These are phyloP conservation scores for Aviceda subcristata DNA, from an alignment of 2,113 vertebrate species.

Conservation along the genomic window DNA sequence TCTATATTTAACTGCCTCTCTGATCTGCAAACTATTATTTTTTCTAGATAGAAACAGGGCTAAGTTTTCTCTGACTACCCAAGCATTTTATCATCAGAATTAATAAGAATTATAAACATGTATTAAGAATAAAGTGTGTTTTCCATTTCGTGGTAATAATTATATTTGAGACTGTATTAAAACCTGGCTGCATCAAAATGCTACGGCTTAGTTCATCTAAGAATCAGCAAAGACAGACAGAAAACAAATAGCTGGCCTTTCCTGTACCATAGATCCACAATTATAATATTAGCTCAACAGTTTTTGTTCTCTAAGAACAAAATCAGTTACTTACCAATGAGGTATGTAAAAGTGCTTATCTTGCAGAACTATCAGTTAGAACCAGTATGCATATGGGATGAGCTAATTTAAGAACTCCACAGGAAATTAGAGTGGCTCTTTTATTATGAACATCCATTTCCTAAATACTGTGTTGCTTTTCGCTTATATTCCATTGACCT, in stretches of 20 bases:
- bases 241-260: background rate
- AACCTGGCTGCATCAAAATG: background rate
- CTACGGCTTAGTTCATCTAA: background rate
- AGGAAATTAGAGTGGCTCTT: slow-evolving; percentile 52
- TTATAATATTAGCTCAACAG: background rate
- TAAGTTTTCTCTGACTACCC: background rate
- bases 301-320: slow-evolving; percentile 14
- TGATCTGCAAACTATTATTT: background rate
- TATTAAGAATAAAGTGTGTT: background rate
- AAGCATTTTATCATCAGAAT: background rate
- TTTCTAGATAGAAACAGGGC: background rate
- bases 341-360: slow-evolving; percentile 33
- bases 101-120: background rate
- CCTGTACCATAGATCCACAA: background rate
- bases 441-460: slow-evolving; percentile 43
- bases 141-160: background rate
- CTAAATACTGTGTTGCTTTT: slow-evolving; percentile 40
- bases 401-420: slow-evolving; percentile 63
- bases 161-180: background rate
- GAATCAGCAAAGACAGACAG: background rate
- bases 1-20: background rate
- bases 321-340: background rate
- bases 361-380: slow-evolving; percentile 48
- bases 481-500: slow-evolving; percentile 46
- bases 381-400: slow-evolving; percentile 34